phyloP scores from a whole-genome alignment of 2,888 invertebrate genomes.

The Pseudanteris insignis region DNA sequence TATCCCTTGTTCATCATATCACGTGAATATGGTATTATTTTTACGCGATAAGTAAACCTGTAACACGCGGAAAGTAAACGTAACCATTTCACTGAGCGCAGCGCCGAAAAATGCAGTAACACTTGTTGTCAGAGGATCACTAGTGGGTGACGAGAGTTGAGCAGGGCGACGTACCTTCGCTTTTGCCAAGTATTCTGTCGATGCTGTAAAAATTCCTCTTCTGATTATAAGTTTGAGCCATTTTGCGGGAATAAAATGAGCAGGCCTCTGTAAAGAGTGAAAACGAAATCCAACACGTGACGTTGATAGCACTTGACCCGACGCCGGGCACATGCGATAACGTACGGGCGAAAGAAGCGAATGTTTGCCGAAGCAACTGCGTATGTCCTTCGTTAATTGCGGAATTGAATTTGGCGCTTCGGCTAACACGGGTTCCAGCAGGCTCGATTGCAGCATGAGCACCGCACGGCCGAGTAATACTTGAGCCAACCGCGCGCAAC shows the following conservation, averaged over 20 bases:
- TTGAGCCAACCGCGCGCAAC: conserved; percentile 68
- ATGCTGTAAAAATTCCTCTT: conserved; percentile 67
- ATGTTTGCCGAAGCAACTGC: conserved; percentile 5
- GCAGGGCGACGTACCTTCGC: conserved; percentile 60
- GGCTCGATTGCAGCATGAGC: conserved; percentile 21
- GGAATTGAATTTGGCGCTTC: conserved; percentile 51
- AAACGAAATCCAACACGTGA: conserved; percentile 15
- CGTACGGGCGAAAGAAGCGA: conserved; percentile 2
- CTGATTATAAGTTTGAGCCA: conserved; percentile 65
- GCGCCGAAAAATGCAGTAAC: too few species aligned
- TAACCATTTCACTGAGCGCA: too few species aligned
- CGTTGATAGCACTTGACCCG: conserved; percentile 16
- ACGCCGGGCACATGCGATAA: not conserved
- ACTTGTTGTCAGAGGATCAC: too few species aligned
- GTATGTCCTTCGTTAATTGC: conserved; percentile 13
- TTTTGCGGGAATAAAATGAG: conserved; percentile 37
- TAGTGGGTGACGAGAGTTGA: too few species aligned
- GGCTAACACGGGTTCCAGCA: conserved; percentile 14
- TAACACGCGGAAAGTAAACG: too few species aligned
- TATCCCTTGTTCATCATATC: too few species aligned
- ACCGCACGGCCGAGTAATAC: conserved; percentile 50
- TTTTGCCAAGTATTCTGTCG: conserved; percentile 67
- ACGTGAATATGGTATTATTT: too few species aligned
- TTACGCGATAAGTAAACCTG: too few species aligned
- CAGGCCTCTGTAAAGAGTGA: conserved; percentile 3